These are phyloP conservation scores for Xanthorhoe designata DNA, from an alignment of 2,888 invertebrate species.

Conservation along the genomic window DNA sequence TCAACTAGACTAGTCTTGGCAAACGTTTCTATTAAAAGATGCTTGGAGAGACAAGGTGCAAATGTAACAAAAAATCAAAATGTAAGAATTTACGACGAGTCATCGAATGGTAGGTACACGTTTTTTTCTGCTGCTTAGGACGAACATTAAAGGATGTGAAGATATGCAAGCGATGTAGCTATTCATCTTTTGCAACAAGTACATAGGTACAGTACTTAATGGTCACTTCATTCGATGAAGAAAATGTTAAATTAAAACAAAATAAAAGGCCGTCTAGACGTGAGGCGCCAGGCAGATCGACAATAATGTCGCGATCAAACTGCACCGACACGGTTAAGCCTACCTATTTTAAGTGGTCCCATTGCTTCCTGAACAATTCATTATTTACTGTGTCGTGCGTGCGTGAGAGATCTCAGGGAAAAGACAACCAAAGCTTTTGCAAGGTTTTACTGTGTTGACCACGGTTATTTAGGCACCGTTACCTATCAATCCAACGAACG, in stretches of 20 bases:
- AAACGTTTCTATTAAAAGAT: slow-evolving; percentile 18
- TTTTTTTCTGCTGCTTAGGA: slow-evolving; percentile 35
- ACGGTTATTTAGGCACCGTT: slow-evolving; percentile 2
- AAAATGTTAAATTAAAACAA: slow-evolving; percentile 56
- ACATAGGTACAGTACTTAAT: slow-evolving; percentile 41
- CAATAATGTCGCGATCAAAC: slow-evolving; percentile 52
- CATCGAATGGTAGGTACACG: slow-evolving; percentile 32
- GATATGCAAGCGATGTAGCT: slow-evolving; percentile 22
- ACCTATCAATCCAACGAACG: neutral
- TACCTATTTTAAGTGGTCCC: slow-evolving; percentile 63
- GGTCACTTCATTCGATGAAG: slow-evolving; percentile 44
- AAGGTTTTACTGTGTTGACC: neutral
- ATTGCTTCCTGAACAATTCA: slow-evolving; percentile 59
- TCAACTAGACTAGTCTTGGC: slow-evolving; percentile 21
- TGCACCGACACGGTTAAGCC: slow-evolving; percentile 53
- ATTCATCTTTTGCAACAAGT: slow-evolving; percentile 42
- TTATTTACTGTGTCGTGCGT: slow-evolving; percentile 43
- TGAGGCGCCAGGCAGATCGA: slow-evolving; percentile 56
- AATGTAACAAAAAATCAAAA: slow-evolving; percentile 14
- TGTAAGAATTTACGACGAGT: slow-evolving; percentile 36
- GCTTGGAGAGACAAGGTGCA: slow-evolving; percentile 15
- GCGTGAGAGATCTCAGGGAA: slow-evolving; percentile 33
- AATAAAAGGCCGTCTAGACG: slow-evolving; percentile 58
- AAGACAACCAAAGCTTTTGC: slow-evolving; percentile 28
- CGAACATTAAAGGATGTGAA: slow-evolving; percentile 26